phyloP scores from a whole-genome alignment of 1,140 invertebrate genomes.

The Melipona quadrifasciata region DNA sequence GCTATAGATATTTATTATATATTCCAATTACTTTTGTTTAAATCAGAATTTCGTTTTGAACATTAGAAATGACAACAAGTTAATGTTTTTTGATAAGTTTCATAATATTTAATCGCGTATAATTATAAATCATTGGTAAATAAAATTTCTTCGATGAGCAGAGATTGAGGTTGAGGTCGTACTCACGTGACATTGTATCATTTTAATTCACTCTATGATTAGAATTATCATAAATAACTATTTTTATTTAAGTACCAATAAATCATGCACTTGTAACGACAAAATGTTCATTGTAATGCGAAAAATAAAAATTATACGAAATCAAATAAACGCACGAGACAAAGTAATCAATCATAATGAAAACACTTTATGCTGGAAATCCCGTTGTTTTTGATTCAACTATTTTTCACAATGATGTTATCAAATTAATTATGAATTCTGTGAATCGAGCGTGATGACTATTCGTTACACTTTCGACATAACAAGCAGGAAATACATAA shows the following conservation, averaged over 20 bases:
- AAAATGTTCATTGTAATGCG: too few relatives aligned
- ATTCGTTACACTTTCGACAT: neutral
- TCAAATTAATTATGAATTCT: neutral
- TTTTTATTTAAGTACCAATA: neutral
- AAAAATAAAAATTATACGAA: too few relatives aligned
- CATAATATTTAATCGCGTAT: neutral
- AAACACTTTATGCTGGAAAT: neutral
- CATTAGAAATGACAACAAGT: neutral
- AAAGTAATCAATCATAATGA: neutral
- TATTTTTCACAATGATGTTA: neutral
- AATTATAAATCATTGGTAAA: neutral
- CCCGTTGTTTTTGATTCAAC: neutral
- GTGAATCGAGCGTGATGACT: neutral
- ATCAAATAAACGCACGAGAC: too few relatives aligned
- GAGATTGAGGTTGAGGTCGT: neutral
- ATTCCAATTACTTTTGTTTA: neutral
- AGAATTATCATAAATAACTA: neutral
- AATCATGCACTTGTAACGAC: neutral
- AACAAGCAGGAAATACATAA: constrained; percentile 17
- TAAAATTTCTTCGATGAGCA: neutral
- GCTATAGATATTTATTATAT: neutral
- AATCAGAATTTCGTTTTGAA: neutral
- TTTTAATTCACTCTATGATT: too few relatives aligned
- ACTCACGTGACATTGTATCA: neutral
- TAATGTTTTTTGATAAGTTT: neutral